Conservation (phyloP, 2,888 invertebrate genomes). For the Metallyticus violacea region DNA sequence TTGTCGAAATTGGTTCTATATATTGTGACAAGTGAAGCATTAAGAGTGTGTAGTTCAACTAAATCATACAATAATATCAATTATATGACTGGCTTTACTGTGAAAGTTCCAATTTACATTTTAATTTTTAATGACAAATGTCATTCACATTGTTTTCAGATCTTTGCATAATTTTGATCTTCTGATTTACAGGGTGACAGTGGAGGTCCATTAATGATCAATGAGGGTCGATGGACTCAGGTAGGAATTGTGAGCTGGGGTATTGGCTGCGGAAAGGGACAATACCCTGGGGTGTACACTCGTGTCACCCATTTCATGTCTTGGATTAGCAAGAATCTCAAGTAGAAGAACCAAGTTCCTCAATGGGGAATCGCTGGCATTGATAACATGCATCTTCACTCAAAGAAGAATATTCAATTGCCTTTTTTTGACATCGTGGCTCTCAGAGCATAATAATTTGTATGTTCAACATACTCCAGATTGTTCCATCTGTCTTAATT, state of each 20-base stretch:
- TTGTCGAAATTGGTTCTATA: too few relatives aligned
- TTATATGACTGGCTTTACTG: too few relatives aligned
- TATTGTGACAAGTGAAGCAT: too few relatives aligned
- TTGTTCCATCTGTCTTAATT: too few relatives aligned
- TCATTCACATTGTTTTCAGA: conserved; percentile 4
- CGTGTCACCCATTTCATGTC: conserved; percentile 77
- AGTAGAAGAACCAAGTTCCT: conserved; percentile 45
- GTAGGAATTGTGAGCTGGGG: conserved; percentile 90
- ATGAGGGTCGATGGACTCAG: conserved; percentile 74
- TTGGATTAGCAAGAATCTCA: conserved; percentile 83
- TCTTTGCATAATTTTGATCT: not conserved
- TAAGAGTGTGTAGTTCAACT: too few relatives aligned
- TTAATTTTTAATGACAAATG: too few relatives aligned
- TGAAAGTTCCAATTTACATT: too few relatives aligned
- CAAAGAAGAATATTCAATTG: not conserved
- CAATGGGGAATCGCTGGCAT: not conserved
- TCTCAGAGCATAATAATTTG: not conserved
- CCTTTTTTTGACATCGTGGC: not conserved
- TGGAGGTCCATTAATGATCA: conserved; percentile 83
- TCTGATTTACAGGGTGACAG: conserved; percentile 70
- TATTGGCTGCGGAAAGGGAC: conserved; percentile 87
- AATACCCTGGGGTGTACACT: conserved; percentile 88
- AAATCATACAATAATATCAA: too few relatives aligned
- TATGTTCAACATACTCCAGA: too few relatives aligned
- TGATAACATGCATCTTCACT: not conserved